Evolutionary conservation across 2,888 invertebrate species (phyloP), one percentile per base, ranked within the genome.

Genomic region (Drosophila mayaguana): DNA sequence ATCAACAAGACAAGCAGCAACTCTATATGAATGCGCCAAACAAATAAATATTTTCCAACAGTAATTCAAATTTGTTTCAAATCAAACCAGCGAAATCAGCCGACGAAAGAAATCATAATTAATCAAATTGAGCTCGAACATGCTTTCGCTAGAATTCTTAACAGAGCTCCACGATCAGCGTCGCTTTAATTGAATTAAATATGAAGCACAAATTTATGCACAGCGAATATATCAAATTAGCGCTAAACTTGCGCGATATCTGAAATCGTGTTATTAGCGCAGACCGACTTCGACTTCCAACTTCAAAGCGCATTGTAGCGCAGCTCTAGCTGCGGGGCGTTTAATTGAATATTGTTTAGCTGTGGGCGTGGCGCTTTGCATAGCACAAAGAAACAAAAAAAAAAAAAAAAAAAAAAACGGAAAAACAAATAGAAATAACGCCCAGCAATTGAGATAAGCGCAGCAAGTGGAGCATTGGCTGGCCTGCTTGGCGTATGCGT

Each of bases 251-350:
- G 25, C 72, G 59, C 62, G 65, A 68, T 76, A 77, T 73, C 66
- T 68, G 60, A 66, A 80, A 77, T 69, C 71, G 51, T 63, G 60
- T 48, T 61, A 77, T 83, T 79, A 81, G 48, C 18, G 36, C 79
- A 28, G 42, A 16, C 20, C 32, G 34, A 46, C 18, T 22, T 43
- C 43, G 9, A 11, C 48, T 36, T 5, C 36, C 48, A 28, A 83
- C 87, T 66, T 82, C 85, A 86, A 82, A 83, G 79, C 59, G 72
- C 46, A 42, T 11, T 75, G 80, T 38, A 82, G 79, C 72, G 69
- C 74, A 67, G n/a, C 72, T 78, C 72, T 89, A 73, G 90, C 90
- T 75, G 81, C 79, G 86, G 88, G 88, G 88, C 90, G 85, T 88
- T 88, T 88, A 90, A 88, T 88, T 90, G 90, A 90, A 90, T 89